phyloP scores from a whole-genome alignment of 2,113 vertebrate species.

The Corvus moneduloides region DNA sequence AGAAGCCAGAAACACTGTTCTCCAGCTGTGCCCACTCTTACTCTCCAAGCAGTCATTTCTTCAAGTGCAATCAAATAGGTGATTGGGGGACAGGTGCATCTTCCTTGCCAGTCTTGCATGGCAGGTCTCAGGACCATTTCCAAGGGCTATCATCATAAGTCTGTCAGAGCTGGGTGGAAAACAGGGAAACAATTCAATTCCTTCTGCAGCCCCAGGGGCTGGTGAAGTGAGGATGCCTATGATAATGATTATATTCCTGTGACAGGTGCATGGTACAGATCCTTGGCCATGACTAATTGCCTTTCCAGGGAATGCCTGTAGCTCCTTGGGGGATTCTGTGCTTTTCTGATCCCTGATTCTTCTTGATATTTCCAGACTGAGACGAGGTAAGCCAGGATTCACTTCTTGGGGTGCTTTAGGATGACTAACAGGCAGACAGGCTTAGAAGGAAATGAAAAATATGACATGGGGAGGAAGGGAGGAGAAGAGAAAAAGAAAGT shows the following conservation, averaged over 20 bases:
- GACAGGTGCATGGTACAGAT: conserved; percentile 17
- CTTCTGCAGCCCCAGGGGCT: background rate
- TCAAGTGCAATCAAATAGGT: background rate
- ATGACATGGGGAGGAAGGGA: background rate
- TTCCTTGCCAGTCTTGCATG: background rate
- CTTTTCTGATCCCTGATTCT: background rate
- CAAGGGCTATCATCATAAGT: background rate
- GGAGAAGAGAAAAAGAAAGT: background rate
- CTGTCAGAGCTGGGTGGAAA: background rate
- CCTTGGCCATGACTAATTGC: conserved; percentile 23
- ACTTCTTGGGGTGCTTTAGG: background rate
- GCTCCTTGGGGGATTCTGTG: background rate
- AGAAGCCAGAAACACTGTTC: background rate
- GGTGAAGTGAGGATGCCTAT: background rate
- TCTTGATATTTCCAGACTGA: background rate
- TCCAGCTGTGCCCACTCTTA: background rate
- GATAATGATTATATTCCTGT: conserved; percentile 29
- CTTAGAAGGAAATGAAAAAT: background rate
- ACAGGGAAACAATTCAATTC: background rate
- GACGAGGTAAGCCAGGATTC: background rate
- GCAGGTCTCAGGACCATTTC: background rate
- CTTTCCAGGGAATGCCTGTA: conserved; percentile 42
- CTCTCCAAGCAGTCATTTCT: background rate
- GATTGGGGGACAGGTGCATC: background rate
- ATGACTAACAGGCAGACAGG: background rate